phyloP scores from a whole-genome alignment of 2,888 invertebrate species.

The Muschampia plurimacula region DNA sequence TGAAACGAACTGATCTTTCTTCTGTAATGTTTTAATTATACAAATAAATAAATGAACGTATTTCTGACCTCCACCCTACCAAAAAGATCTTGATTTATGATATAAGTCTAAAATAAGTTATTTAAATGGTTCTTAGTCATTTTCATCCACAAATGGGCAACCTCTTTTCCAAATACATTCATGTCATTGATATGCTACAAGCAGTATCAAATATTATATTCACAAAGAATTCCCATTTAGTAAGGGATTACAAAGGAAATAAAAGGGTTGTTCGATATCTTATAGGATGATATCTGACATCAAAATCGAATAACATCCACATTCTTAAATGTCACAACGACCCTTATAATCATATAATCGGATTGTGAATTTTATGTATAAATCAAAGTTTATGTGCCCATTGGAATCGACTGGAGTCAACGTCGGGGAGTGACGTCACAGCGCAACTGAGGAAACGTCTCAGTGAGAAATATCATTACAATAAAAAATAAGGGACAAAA shows the following conservation, averaged over 20 bases:
- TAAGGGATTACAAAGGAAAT: slow-evolving; percentile 2
- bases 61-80: no score
- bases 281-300: slow-evolving; percentile 14
- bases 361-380: slow-evolving; percentile 34
- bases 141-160: background rate
- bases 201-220: background rate
- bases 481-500: slow-evolving; percentile 30
- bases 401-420: slow-evolving; percentile 3
- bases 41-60: no score
- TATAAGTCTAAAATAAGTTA: no score
- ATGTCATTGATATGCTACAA: background rate
- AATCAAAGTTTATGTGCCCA: slow-evolving; percentile 31
- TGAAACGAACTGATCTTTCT: no score
- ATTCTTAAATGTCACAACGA: slow-evolving; percentile 27
- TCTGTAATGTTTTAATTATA: no score
- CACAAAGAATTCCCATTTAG: background rate
- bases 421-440: slow-evolving; percentile 2
- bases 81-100: no score
- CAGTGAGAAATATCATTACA: slow-evolving; percentile 28
- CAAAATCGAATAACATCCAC: slow-evolving; percentile 23
- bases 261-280: slow-evolving; percentile 15
- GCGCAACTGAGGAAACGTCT: slow-evolving; percentile 22
- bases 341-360: slow-evolving; percentile 29
- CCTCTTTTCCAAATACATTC: background rate
- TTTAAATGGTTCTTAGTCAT: no score